phyloP scores from a whole-genome alignment of 2,113 vertebrate species.

The Callaeas wilsoni region DNA sequence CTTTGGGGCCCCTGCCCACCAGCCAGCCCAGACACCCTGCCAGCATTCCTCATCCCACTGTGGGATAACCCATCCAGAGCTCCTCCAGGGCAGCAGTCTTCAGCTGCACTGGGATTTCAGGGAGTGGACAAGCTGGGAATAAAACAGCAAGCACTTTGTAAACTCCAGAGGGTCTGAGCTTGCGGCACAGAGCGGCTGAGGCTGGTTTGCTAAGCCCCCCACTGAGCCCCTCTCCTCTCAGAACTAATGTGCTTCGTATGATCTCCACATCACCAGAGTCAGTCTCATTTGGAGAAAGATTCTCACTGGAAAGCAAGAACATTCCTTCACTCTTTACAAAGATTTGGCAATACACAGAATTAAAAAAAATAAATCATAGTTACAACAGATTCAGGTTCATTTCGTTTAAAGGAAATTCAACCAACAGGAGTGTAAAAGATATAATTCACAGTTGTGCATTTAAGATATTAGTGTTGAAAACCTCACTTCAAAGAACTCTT shows the following conservation, averaged over 20 bases:
- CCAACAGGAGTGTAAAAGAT: constrained; percentile 61
- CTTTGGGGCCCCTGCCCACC: neutral
- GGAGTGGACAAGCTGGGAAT: neutral
- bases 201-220: neutral
- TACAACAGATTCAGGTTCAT: constrained; percentile 50
- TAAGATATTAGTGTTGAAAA: constrained; percentile 63
- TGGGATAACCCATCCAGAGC: neutral
- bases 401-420: constrained; percentile 57
- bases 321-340: constrained; percentile 52
- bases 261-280: constrained; percentile 35
- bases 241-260: neutral
- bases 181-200: neutral
- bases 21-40: neutral
- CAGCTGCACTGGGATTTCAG: neutral
- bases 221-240: neutral
- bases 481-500: constrained; percentile 58
- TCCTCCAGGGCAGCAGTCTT: neutral
- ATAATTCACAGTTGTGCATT: constrained; percentile 68
- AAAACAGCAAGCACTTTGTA: neutral
- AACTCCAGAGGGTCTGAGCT: neutral
- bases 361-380: constrained; percentile 49
- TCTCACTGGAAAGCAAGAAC: constrained; percentile 44
- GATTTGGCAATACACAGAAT: constrained; percentile 57
- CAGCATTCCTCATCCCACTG: neutral
- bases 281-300: neutral